Conservation (phyloP, 2,888 invertebrate genomes). For the Cyrtodaria siliqua region DNA sequence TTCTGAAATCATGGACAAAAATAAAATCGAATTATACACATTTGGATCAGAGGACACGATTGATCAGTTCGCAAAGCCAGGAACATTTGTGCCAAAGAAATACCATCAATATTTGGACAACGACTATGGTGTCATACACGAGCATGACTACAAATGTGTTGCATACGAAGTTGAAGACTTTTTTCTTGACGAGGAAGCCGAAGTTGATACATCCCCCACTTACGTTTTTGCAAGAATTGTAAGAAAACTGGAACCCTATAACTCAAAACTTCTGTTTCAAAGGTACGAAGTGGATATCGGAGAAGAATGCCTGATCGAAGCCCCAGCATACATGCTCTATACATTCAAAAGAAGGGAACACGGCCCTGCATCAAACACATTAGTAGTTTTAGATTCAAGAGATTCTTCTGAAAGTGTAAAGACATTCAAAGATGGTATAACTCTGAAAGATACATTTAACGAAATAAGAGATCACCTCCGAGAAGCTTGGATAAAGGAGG, state of each 20-base stretch:
- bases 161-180: slow-evolving; percentile 64
- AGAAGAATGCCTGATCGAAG: slow-evolving; percentile 9
- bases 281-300: slow-evolving; percentile 40
- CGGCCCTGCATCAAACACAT: background rate
- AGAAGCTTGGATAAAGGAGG: slow-evolving; percentile 51
- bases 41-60: background rate
- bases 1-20: slow-evolving; percentile 15
- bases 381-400: background rate
- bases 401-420: no score
- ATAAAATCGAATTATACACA: slow-evolving; percentile 13
- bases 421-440: no score
- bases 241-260: background rate
- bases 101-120: slow-evolving; percentile 59
- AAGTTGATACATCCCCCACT: background rate
- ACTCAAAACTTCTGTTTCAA: slow-evolving; percentile 20
- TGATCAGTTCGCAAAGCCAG: slow-evolving; percentile 44
- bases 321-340: slow-evolving; percentile 28
- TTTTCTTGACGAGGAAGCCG: background rate
- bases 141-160: slow-evolving; percentile 55
- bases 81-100: slow-evolving; percentile 54
- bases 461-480: slow-evolving; percentile 54
- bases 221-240: slow-evolving; percentile 14
- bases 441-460: slow-evolving; percentile 29
- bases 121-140: slow-evolving; percentile 44
- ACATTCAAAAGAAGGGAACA: slow-evolving; percentile 25